Conservation (phyloP, 2,797 vertebrate species). For the Pseudochirops corinnae region DNA sequence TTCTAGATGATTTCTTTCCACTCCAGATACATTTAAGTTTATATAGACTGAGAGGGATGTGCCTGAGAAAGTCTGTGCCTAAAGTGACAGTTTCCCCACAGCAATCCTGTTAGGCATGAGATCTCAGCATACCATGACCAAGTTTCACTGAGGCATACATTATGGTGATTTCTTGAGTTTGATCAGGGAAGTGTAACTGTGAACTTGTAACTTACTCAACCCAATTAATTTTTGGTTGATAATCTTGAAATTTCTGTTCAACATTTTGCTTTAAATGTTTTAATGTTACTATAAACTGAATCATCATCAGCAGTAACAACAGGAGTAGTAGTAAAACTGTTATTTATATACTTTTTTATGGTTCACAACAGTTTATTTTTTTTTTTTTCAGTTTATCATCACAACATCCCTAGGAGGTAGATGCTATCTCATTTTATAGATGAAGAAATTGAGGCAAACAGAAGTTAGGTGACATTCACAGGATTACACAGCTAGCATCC, state of each 20-base stretch:
- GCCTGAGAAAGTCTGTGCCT: not conserved
- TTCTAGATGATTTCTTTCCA: not conserved
- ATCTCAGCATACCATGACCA: slow-evolving; percentile 18
- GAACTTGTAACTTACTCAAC: slow-evolving; percentile 41
- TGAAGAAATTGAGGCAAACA: not conserved
- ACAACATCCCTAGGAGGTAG: not conserved
- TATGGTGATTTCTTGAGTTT: slow-evolving; percentile 29
- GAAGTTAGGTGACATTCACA: not conserved
- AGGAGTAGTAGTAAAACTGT: slow-evolving; percentile 4
- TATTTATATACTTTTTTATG: not conserved
- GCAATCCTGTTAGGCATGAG: not conserved
- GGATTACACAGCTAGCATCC: not conserved
- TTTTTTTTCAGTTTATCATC: not conserved
- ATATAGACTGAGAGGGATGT: not conserved
- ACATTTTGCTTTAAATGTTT: not conserved
- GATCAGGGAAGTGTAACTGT: slow-evolving; percentile 38
- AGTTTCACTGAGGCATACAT: not conserved
- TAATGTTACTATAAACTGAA: slow-evolving; percentile 28
- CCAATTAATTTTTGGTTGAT: slow-evolving; percentile 10
- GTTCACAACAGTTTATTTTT: not conserved
- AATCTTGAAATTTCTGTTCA: slow-evolving; percentile 6
- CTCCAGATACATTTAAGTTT: not conserved
- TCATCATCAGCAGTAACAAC: not conserved
- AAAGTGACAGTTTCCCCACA: slow-evolving; percentile 5
- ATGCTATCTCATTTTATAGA: not conserved